Percentiles rank a stretch among this genome's conserved stretches.
Evolutionary conservation across 1,140 invertebrate genomes (phyloP).

Genomic region (Maniola jurtina): DNA sequence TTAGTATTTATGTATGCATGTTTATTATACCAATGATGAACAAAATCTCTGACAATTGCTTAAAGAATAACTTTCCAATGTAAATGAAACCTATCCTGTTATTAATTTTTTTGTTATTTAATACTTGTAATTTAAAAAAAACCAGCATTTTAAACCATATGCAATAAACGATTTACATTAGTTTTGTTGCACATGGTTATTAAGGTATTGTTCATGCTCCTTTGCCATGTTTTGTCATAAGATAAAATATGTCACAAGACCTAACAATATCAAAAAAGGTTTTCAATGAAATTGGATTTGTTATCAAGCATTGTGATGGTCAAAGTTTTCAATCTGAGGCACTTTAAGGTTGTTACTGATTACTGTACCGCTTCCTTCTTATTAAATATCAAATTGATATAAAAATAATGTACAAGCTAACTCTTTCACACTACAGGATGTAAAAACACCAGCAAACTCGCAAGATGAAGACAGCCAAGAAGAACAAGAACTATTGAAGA

Average conservation of each 20-base stretch:
- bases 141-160: slow-evolving; percentile 23
- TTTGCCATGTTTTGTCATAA: slow-evolving; percentile 25
- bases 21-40: slow-evolving; percentile 41
- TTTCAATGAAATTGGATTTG: slow-evolving; percentile 41
- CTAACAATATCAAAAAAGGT: slow-evolving; percentile 25
- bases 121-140: no score
- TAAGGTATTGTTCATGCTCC: slow-evolving; percentile 13
- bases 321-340: slow-evolving; percentile 47
- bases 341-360: not conserved
- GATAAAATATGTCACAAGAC: slow-evolving; percentile 35
- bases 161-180: slow-evolving; percentile 5
- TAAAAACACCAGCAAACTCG: slow-evolving; percentile 30
- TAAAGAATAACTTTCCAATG: slow-evolving; percentile 31
- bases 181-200: slow-evolving; percentile 15
- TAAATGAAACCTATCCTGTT: slow-evolving; percentile 15
- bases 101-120: not conserved
- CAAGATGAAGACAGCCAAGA: slow-evolving; percentile 60
- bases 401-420: not conserved
- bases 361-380: not conserved
- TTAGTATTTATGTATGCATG: not conserved
- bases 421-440: slow-evolving; percentile 21
- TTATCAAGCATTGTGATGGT: slow-evolving; percentile 49
- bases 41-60: slow-evolving; percentile 37
- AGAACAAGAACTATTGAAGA: slow-evolving; percentile 51
- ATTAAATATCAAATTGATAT: not conserved